A percentile compares a stretch with the other conserved stretches of the same genome.
Evolutionary conservation across 2,113 vertebrate species (phyloP).

Genomic region (Upupa epops): DNA sequence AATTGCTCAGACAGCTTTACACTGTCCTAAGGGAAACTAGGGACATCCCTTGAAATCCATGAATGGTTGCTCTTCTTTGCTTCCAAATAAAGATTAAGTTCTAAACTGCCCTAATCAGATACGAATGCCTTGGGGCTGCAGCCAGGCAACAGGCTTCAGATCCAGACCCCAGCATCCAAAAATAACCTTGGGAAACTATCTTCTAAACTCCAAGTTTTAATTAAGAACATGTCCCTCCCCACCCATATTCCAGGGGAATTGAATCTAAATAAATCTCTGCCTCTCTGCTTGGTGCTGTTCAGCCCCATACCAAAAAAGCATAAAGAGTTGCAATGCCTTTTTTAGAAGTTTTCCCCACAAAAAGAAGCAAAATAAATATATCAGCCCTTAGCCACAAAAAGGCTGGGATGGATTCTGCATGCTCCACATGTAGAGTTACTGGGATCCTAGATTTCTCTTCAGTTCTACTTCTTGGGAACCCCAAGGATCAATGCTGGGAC

Average conservation of each 20-base stretch:
- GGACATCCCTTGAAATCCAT: neutral
- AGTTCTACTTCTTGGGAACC: neutral
- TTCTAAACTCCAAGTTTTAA: conserved; percentile 38
- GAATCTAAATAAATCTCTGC: conserved; percentile 14
- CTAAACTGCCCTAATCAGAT: neutral
- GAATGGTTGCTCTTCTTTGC: neutral
- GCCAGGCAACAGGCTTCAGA: neutral
- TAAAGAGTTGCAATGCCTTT: neutral
- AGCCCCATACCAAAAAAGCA: neutral
- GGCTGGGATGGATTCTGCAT: neutral
- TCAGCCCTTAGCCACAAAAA: neutral
- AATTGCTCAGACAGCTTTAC: neutral
- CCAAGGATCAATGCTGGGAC: too few species aligned
- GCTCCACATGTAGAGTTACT: neutral
- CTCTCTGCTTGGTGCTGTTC: neutral
- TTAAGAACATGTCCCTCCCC: conserved; percentile 42
- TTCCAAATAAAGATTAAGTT: conserved; percentile 20
- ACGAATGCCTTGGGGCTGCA: neutral
- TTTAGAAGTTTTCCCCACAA: neutral
- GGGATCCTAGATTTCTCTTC: neutral
- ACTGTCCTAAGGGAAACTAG: neutral
- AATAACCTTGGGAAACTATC: conserved; percentile 67
- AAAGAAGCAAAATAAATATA: neutral
- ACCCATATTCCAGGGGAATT: neutral
- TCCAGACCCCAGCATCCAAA: conserved; percentile 45